Conservation (phyloP, 2,888 invertebrate species). For the Phaonia tiefii region DNA sequence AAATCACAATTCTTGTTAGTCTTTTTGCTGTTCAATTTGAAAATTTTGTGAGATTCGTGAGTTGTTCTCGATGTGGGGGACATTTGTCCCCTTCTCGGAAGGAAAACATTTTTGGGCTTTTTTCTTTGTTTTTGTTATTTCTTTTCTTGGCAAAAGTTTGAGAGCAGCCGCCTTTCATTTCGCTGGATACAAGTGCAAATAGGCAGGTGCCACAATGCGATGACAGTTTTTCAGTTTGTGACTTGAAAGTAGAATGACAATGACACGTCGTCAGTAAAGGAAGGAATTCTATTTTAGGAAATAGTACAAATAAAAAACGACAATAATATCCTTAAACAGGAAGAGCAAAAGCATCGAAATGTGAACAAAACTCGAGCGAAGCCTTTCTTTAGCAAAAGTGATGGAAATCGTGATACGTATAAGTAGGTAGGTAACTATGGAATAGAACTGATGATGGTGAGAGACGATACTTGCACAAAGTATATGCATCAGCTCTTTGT, state of each 20-base stretch:
- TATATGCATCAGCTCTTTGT: no score
- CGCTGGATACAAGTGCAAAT: constrained; percentile 5
- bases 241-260: constrained; percentile 19
- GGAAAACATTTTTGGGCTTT: background rate
- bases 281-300: no score
- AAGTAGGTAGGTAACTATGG: no score
- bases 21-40: constrained; percentile 15
- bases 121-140: background rate
- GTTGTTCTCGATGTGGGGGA: background rate
- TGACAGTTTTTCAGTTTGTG: constrained; percentile 39
- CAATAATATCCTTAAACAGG: no score
- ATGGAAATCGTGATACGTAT: no score
- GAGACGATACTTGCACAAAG: no score
- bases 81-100: background rate
- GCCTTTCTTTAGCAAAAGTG: no score
- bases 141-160: background rate
- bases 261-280: constrained; percentile 1
- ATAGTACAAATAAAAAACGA: no score
- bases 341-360: no score
- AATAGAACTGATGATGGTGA: no score
- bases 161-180: background rate
- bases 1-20: background rate
- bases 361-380: no score
- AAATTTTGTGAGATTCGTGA: constrained; percentile 5
- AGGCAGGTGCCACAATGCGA: constrained; percentile 43